Base-by-base conservation (phyloP, 1,140 invertebrate species). In the Calosoma granatense region DNA sequence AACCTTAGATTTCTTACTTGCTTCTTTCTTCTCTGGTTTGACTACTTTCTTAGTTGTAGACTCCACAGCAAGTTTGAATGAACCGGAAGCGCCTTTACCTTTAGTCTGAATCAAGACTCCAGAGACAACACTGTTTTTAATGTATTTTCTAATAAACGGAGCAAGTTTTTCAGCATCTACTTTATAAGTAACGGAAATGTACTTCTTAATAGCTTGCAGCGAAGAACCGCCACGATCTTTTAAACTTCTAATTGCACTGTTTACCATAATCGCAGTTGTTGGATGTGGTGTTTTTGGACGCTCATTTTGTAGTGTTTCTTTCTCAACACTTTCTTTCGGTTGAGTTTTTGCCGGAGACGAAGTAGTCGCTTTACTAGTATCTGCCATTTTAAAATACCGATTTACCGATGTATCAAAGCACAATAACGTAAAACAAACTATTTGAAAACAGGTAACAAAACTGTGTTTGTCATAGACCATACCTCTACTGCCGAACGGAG, bases 161-260 rank as follows among this genome's bases (percentile, higher is more conserved):
- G 79, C 74, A 57, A 76, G 62, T 66, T 78, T 80, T 56, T 81
- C 77, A 12, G 74, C 72, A 67, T 81, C 80, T 17, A 81, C 70
- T 51, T 79, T 80, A 70, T 80, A 81, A 43, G 74, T 76, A 1
- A 74, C 70, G 15, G 73, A 65, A 53, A 83, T 78, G 69, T 82
- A 83, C 65, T 83, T 84, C 67, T 83, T 82, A 66, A 84, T 83
- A 9, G 80, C 81, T 60, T 79, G 74, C 23, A 81, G 67, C 0
- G 80, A 82, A 0, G 79, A 82, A 14, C 80, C 81, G 55, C 75
- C 74, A 51, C 77, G 72, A 60, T 83, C 80, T 58, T 83, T 83
- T 55, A 85, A 65, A 26, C 68, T 72, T 53, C 71, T 74, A 61
- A 85, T 83, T 11, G 82, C 81, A 53, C 70, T 74, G 57, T 70